A percentile compares a stretch with the other conserved stretches of the same genome.
Conservation (phyloP, 2,888 invertebrate genomes). For the Lordiphosa andalusiaca region DNA sequence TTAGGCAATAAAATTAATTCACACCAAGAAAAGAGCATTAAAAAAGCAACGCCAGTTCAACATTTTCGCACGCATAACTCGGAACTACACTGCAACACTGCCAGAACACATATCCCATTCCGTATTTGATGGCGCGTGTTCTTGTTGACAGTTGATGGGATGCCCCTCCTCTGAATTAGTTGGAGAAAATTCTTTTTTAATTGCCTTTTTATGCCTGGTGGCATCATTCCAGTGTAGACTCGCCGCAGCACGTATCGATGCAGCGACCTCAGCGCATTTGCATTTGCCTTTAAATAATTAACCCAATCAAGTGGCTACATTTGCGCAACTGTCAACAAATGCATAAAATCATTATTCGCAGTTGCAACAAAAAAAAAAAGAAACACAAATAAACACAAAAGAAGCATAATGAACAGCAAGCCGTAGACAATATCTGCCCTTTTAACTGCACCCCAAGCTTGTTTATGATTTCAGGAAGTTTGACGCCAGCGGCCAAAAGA, state of each 20-base stretch:
- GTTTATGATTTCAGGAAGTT: conserved; percentile 67
- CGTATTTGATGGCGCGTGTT: conserved; percentile 48
- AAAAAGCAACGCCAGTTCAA: conserved; percentile 37
- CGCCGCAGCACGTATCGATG: not conserved
- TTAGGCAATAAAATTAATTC: conserved; percentile 78
- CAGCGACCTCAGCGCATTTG: conserved; percentile 13
- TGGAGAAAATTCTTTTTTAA: conserved; percentile 8
- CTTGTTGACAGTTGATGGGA: conserved; percentile 36
- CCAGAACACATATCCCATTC: conserved; percentile 10
- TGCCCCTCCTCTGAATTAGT: not conserved
- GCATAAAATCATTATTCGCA: conserved; percentile 64
- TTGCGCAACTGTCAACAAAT: conserved; percentile 54
- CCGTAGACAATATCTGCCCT: conserved; percentile 10
- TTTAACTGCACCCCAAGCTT: conserved; percentile 15
- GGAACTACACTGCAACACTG: conserved; percentile 36
- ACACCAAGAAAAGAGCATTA: conserved; percentile 70
- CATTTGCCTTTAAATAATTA: conserved; percentile 47
- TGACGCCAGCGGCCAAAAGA: conserved; percentile 34
- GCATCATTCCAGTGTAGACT: conserved; percentile 26
- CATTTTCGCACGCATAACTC: conserved; percentile 76
- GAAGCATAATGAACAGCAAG: conserved; percentile 9
- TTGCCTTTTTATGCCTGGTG: conserved; percentile 24
- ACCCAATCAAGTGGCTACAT: conserved; percentile 53
- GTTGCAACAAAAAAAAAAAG: conserved; percentile 28
- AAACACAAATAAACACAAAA: conserved; percentile 6